Percentiles rank a stretch among this genome's conserved stretches.
These are phyloP conservation scores for Aporophyla lueneburgensis DNA, from an alignment of 2,888 invertebrate genomes.

Conservation along the genomic window DNA sequence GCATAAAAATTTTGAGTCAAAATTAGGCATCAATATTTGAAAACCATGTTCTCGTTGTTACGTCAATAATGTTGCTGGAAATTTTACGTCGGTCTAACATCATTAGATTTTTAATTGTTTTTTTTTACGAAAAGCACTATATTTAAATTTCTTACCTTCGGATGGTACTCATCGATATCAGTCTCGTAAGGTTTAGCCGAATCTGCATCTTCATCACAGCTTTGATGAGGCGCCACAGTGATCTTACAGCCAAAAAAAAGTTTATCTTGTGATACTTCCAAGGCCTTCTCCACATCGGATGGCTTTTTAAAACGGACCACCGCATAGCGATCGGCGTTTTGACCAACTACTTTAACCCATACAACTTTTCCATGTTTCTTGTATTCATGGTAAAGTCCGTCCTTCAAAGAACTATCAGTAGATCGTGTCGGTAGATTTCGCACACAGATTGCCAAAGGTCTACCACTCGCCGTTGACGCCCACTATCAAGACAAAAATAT, in stretches of 20 bases:
- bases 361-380: constrained; percentile 99
- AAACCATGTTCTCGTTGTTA: background rate
- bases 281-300: constrained; percentile 98
- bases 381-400: constrained; percentile 99
- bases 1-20: background rate
- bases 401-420: constrained; percentile 98
- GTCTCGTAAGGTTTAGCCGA: constrained; percentile 97
- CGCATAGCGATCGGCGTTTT: constrained; percentile 97
- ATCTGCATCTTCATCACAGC: constrained; percentile 96
- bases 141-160: constrained; percentile 90
- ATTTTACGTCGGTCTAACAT: constrained; percentile 6
- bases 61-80: background rate
- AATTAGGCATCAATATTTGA: constrained; percentile 2
- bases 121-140: constrained; percentile 42
- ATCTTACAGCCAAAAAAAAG: constrained; percentile 99
- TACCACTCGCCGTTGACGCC: constrained; percentile 92
- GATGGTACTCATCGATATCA: constrained; percentile 99
- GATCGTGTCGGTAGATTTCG: constrained; percentile 97
- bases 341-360: constrained; percentile 98
- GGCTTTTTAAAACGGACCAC: constrained; percentile 98
- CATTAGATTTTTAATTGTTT: constrained; percentile 5
- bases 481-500: constrained; percentile 81
- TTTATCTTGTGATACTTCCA: constrained; percentile 98
- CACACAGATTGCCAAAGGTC: constrained; percentile 97
- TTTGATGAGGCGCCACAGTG: constrained; percentile 98